phyloP scores from a whole-genome alignment of 1,140 invertebrate genomes.

The Pseudomyrmex sp. region DNA sequence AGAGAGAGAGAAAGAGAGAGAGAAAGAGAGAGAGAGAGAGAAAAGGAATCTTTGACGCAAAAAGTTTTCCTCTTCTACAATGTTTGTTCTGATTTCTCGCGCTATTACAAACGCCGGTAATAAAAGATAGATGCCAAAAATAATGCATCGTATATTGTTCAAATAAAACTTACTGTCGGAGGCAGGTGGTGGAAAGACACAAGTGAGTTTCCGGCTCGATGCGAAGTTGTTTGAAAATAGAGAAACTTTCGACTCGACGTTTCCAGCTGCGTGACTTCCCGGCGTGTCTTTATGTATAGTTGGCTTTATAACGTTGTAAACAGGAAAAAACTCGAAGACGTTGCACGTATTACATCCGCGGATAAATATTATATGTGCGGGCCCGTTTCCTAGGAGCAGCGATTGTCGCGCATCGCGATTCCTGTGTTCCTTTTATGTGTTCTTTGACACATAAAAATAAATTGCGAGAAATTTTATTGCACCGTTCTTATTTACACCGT shows the following conservation, averaged over 20 bases:
- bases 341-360: not conserved
- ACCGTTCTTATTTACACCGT: not conserved
- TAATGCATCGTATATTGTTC: conserved; percentile 20
- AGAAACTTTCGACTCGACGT: conserved; percentile 20
- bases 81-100: not conserved
- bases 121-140: conserved; percentile 16
- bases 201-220: not conserved
- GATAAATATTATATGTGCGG: not conserved
- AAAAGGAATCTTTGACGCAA: not conserved
- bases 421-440: not conserved
- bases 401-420: not conserved
- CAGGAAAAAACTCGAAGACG: not conserved
- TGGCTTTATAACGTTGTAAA: conserved; percentile 13
- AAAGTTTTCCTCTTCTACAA: not conserved
- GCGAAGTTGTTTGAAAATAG: conserved; percentile 32
- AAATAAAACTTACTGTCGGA: conserved; percentile 32
- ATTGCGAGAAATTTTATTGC: not conserved
- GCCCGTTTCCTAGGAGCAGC: not conserved
- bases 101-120: not conserved
- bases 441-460: conserved; percentile 4
- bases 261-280: not conserved
- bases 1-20: too few relatives aligned
- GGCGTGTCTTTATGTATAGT: not conserved
- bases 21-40: too few relatives aligned
- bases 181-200: not conserved